Base-by-base conservation (phyloP, 2,113 vertebrate species). In the Trinectes maculatus region DNA sequence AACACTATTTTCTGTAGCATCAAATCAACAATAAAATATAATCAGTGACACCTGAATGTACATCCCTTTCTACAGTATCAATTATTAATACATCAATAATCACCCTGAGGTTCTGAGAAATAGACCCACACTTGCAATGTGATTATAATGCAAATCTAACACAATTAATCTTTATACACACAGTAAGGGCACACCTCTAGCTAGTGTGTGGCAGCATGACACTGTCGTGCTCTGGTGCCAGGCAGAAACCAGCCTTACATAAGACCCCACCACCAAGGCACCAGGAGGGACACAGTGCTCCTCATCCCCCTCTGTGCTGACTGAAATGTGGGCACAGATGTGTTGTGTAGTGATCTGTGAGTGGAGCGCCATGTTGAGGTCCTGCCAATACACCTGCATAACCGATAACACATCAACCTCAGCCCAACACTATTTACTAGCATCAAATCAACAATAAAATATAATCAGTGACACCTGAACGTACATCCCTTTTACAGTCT, bases 201-300 rank as follows among this genome's bases (percentile, higher is more conserved):
- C 73, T 78, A 71, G 6, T 71, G 74, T 74, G 67, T 74, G 85
- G 74, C 63, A 43, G 58, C 48, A 19, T 67, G 73, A 71, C 66
- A 67, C 34, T 62, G 79, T 86, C 63, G 73, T 71, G 73, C 71
- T 81, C 69, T 83, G 80, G 82, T 86, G 69, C 82, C 68, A 77
- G 71, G 62, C 63, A 81, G 66, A 83, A 79, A 54, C 10, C 49
- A 76, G 79, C 58, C 75, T 85, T 83, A 76, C 72, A 74, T 87
- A 85, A 89, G 84, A 80, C 12, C 54, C 73, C 69, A 65, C 57
- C 79, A 72, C 40, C 53, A 22, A 48, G 52, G 74, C 77, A 77
- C 71, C 68, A 71, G 72, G 57, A 80, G 67, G 84, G 74, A 89
- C 87, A 83, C 59, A 33, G 3, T 76, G 84, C 87, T 83, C 81